A percentile compares a stretch with the other conserved stretches of the same genome.
Evolutionary conservation across 1,140 invertebrate genomes (phyloP).

Genomic region (Drosophila subobscura): DNA sequence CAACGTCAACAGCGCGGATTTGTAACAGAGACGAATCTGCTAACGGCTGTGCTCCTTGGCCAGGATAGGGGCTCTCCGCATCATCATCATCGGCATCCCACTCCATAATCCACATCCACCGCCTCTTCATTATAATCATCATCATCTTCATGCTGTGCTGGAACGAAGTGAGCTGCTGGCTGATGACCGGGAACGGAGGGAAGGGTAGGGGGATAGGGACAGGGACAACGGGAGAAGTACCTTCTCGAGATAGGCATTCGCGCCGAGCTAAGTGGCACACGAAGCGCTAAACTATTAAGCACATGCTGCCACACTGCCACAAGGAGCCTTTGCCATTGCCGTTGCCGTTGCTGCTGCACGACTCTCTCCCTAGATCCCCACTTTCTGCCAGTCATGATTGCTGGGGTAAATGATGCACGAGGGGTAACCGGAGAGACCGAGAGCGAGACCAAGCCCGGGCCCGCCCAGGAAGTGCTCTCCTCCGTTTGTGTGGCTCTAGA

Average conservation of each 20-base stretch:
- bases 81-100: conserved; percentile 10
- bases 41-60: conserved; percentile 15
- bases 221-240: conserved; percentile 11
- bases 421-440: too few relatives aligned
- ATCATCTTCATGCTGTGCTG: conserved; percentile 28
- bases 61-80: conserved; percentile 8
- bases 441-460: conserved; percentile 8
- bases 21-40: conserved; percentile 48
- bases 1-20: conserved; percentile 52
- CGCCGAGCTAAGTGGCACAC: conserved; percentile 54
- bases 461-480: conserved; percentile 35
- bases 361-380: too few relatives aligned
- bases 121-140: conserved; percentile 40
- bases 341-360: too few relatives aligned
- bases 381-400: conserved; percentile 1
- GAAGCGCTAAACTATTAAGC: conserved; percentile 75
- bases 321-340: conserved; percentile 3
- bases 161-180: conserved; percentile 3
- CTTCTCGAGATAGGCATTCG: conserved; percentile 27
- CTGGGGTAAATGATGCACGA: conserved; percentile 13
- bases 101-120: conserved; percentile 6
- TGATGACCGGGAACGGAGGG: conserved; percentile 14
- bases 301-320: conserved; percentile 42
- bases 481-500: conserved; percentile 24
- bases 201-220: too few relatives aligned